Evolutionary conservation across 2,797 vertebrate species (phyloP), one percentile per base, ranked within the genome.

Genomic region (Protonibea diacanthus): DNA sequence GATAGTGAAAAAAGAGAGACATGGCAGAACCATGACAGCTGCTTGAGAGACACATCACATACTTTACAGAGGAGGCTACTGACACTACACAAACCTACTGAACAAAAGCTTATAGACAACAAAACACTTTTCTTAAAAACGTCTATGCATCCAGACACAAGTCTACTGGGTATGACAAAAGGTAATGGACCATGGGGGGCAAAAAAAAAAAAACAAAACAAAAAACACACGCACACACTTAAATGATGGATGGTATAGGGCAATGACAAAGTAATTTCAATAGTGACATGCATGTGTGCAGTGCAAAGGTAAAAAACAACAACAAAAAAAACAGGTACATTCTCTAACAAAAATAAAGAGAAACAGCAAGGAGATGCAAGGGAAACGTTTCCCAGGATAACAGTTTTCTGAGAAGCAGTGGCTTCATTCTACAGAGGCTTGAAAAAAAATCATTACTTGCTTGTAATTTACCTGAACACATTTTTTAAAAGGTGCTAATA

Each of bases 1-100:
- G 78, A 78, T 25, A 60, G 88, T 92, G 92, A 93, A 91, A 89
- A 95, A 95, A 94, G 87, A 95, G 93, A 95, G 90, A 96, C 93
- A 93, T 80, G 88, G 81, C 77, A 90, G 89, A 85, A 91, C 71
- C 48, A 64, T 76, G 77, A 78, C 67, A 63, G 73, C 78, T 80
- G 86, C 75, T 85, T 65, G 83, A 89, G 74, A 90, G 88, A 89
- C 90, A 93, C 76, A 74, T 76, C 80, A 89, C 85, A 72, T 56
- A 91, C 80, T 81, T 86, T 89, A 93, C 89, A 93, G 72, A 88
- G 78, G 87, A 88, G 59, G 74, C 85, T 87, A 89, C 83, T 40
- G 69, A 84, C 85, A 91, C 89, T 86, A 93, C 90, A 92, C 84
- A 83, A 82, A 83, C 68, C 86, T 89, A 92, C 71, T 59, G n/a